A percentile compares a stretch with the other conserved stretches of the same genome.
phyloP scores from a whole-genome alignment of 2,888 invertebrate species.

The Drosophila merina region DNA sequence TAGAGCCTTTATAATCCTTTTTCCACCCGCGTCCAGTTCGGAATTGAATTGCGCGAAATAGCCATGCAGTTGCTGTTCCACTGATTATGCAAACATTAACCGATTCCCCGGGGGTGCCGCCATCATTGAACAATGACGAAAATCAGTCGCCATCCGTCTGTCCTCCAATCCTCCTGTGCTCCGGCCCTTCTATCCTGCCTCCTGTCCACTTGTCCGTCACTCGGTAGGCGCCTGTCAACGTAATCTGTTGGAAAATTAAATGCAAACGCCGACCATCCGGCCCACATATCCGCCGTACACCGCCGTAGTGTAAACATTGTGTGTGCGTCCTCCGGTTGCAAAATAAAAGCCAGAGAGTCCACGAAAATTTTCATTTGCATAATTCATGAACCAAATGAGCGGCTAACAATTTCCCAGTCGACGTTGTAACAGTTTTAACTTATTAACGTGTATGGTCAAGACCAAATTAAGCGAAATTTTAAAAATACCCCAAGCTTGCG shows the following conservation, averaged over 20 bases:
- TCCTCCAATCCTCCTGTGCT: too few species aligned
- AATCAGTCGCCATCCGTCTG: constrained; percentile 30
- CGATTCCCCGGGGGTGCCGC: constrained; percentile 39
- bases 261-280: constrained; percentile 37
- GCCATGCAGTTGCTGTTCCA: constrained; percentile 1
- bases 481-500: constrained; percentile 14
- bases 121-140: constrained; percentile 55
- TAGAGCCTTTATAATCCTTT: constrained; percentile 11
- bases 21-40: not conserved
- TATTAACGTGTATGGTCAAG: constrained; percentile 43
- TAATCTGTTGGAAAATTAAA: constrained; percentile 67
- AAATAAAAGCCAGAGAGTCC: constrained; percentile 32
- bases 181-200: not conserved
- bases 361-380: constrained; percentile 64
- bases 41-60: constrained; percentile 19
- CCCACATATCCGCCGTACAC: constrained; percentile 9
- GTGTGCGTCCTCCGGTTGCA: constrained; percentile 23
- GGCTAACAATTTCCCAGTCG: constrained; percentile 17
- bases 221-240: constrained; percentile 28
- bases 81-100: constrained; percentile 64
- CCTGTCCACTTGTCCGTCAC: not conserved
- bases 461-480: constrained; percentile 30
- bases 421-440: constrained; percentile 39
- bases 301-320: constrained; percentile 19
- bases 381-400: constrained; percentile 60